Conservation (phyloP, 2,888 invertebrate species). For the Drosophila subquinaria region DNA sequence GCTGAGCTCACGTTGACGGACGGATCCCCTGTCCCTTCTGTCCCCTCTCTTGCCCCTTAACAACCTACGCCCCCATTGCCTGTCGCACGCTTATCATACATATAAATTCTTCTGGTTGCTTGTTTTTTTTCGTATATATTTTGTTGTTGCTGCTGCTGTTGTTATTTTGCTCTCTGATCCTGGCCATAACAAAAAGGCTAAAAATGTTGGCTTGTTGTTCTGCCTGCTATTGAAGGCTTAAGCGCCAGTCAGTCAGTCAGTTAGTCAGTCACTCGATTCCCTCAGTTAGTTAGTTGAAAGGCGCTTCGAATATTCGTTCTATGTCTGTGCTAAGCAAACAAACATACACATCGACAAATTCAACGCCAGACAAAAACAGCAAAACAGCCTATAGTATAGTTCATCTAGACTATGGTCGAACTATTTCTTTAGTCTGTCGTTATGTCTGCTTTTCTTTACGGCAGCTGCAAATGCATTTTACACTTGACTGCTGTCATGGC, state of each 20-base stretch:
- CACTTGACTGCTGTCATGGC: conserved; percentile 40
- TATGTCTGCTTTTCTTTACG: conserved; percentile 14
- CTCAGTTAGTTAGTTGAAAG: conserved; percentile 48
- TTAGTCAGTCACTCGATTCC: conserved; percentile 32
- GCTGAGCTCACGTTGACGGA: conserved; percentile 50
- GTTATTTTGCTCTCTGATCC: conserved; percentile 59
- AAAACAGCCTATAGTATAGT: conserved; percentile 40
- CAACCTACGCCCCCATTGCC: conserved; percentile 13
- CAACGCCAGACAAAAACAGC: conserved; percentile 57
- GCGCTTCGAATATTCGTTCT: conserved; percentile 31
- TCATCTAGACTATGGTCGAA: conserved; percentile 13
- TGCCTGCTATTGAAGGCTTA: conserved; percentile 79
- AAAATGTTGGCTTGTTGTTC: conserved; percentile 66
- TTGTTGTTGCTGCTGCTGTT: conserved; percentile 23
- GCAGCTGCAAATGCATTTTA: conserved; percentile 54
- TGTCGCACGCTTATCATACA: conserved; percentile 77
- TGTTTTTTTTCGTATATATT: conserved; percentile 46
- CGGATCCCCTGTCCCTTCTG: not conserved
- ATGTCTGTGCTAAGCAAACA: conserved; percentile 47
- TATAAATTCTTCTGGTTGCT: conserved; percentile 70
- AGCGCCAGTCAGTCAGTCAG: conserved; percentile 59
- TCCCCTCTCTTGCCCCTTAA: not conserved
- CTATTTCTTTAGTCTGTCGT: not conserved
- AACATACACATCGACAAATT: conserved; percentile 33
- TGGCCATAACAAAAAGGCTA: conserved; percentile 71